phyloP scores from a whole-genome alignment of 2,113 vertebrate species.

The Microtus pennsylvanicus region DNA sequence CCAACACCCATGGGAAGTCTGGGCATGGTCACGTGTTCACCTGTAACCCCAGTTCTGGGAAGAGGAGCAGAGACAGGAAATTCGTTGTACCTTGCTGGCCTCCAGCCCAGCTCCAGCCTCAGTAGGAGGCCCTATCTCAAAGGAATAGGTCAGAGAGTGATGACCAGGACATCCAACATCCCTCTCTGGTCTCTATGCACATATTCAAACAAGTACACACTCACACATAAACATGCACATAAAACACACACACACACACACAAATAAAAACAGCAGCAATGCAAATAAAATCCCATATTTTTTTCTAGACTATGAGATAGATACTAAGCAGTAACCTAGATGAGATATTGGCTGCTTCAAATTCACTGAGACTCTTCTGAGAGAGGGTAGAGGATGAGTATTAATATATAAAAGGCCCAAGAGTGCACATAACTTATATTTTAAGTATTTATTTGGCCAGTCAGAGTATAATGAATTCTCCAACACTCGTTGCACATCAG shows the following conservation, averaged over 20 bases:
- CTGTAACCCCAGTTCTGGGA: background rate
- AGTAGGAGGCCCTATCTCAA: too few species aligned
- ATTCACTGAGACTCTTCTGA: background rate
- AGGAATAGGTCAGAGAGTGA: background rate
- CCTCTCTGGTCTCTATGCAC: background rate
- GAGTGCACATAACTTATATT: background rate
- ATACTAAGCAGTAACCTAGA: background rate
- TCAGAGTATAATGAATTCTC: conserved; percentile 45
- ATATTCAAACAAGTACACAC: background rate
- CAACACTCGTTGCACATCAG: conserved; percentile 51
- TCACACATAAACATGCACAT: background rate
- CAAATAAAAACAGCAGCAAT: background rate
- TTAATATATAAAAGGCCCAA: background rate
- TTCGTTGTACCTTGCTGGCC: background rate
- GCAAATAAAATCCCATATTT: background rate
- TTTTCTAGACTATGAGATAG: conserved; percentile 9
- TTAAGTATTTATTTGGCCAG: conserved; percentile 42
- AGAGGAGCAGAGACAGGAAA: background rate
- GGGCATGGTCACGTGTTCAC: too few species aligned
- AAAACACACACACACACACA: too few species aligned
- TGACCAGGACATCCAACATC: too few species aligned
- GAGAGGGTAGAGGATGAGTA: too few species aligned
- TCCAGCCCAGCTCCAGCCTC: background rate
- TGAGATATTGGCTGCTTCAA: background rate
- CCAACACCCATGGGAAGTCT: background rate